Evolutionary conservation across 1,140 invertebrate genomes (phyloP).

Genomic region (Arion vulgaris): DNA sequence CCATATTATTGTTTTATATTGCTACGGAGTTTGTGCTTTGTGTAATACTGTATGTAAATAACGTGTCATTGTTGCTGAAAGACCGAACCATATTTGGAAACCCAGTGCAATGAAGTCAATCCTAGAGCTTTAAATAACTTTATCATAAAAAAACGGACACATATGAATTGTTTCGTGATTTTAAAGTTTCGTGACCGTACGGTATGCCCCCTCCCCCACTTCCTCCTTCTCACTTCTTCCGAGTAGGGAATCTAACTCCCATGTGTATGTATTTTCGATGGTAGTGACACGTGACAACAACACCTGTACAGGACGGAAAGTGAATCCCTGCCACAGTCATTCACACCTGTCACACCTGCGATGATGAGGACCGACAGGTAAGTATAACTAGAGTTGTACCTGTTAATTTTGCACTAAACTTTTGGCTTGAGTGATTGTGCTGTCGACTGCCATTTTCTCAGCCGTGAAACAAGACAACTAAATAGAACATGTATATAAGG

Average conservation of each 20-base stretch:
- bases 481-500: no score
- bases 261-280: neutral
- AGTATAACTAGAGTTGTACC: neutral
- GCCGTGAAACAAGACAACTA: no score
- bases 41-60: no score
- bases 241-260: neutral
- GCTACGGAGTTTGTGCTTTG: no score
- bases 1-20: no score
- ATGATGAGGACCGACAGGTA: neutral
- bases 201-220: neutral
- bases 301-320: neutral
- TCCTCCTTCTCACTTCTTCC: no score
- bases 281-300: neutral
- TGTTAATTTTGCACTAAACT: neutral
- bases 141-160: no score
- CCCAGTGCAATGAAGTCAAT: no score
- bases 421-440: neutral
- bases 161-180: no score
- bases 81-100: no score
- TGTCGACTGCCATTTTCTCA: neutral
- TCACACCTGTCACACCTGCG: neutral
- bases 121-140: no score
- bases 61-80: no score
- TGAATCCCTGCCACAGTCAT: neutral
- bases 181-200: neutral